phyloP scores from a whole-genome alignment of 2,113 vertebrate genomes.

The Eudyptes chrysolophus region DNA sequence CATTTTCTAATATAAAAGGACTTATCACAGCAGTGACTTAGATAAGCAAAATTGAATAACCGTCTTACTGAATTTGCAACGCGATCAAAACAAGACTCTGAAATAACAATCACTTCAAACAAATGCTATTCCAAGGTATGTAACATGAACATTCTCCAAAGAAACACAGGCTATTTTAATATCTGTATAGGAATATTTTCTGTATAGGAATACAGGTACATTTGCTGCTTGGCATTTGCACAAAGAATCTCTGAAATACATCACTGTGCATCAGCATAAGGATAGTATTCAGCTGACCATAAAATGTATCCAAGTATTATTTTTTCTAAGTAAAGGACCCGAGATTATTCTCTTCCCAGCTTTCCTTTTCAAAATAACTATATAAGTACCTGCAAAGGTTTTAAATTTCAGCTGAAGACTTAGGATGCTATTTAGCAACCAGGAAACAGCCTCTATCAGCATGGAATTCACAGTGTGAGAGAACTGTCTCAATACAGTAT shows the following conservation, averaged over 20 bases:
- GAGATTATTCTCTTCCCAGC: constrained; percentile 21
- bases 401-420: constrained; percentile 40
- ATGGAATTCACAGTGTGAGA: constrained; percentile 55
- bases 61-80: constrained; percentile 7
- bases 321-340: constrained; percentile 15
- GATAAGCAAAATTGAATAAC: constrained; percentile 64
- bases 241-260: constrained; percentile 27
- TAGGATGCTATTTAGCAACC: constrained; percentile 52
- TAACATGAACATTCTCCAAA: neutral
- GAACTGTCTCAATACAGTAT: constrained; percentile 24
- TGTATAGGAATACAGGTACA: neutral
- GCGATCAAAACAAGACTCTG: constrained; percentile 46
- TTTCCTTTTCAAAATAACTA: constrained; percentile 34
- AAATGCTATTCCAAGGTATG: neutral
- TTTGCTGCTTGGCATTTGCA: neutral
- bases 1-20: constrained; percentile 50
- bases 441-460: constrained; percentile 51
- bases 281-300: neutral
- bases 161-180: constrained; percentile 16
- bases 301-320: neutral
- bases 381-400: constrained; percentile 35
- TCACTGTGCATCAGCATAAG: neutral
- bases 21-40: constrained; percentile 57
- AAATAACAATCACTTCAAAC: constrained; percentile 34
- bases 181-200: neutral